Percentiles rank a stretch among this genome's conserved stretches.
Evolutionary conservation across 1,140 invertebrate species (phyloP).

Genomic region (Mya arenaria): DNA sequence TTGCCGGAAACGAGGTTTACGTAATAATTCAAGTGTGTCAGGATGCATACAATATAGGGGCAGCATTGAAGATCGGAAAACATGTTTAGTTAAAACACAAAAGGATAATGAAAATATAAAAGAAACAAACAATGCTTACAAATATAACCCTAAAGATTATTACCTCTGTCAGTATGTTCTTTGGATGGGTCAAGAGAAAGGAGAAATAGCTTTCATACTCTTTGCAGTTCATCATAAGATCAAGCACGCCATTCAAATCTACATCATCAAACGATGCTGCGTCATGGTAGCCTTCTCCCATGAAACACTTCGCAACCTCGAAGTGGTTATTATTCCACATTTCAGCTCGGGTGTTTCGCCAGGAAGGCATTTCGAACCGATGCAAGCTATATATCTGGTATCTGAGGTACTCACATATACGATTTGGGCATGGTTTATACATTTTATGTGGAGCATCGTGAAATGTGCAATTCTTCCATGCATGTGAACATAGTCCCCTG

Average conservation of each 20-base stretch:
- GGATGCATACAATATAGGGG: no score
- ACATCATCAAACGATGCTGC: background rate
- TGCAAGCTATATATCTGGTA: background rate
- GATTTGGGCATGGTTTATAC: background rate
- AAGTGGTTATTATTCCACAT: background rate
- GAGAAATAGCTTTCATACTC: background rate
- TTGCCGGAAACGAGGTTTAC: no score
- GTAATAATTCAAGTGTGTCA: no score
- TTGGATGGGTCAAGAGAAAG: background rate
- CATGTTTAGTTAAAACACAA: no score
- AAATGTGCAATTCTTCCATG: background rate
- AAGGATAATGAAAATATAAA: no score
- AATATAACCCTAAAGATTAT: no score
- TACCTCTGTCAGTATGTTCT: background rate
- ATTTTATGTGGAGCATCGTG: background rate
- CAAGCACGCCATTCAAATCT: background rate
- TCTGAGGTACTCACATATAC: background rate
- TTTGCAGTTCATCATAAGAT: background rate
- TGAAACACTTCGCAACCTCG: background rate
- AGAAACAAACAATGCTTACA: no score
- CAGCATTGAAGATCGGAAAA: no score
- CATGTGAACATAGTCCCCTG: background rate
- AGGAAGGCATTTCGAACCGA: background rate
- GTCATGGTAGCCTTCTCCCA: background rate
- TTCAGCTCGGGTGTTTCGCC: background rate